Percentiles rank a stretch among this genome's conserved stretches.
Evolutionary conservation across 1,140 invertebrate species (phyloP).

Genomic region (Wasmannia auropunctata): DNA sequence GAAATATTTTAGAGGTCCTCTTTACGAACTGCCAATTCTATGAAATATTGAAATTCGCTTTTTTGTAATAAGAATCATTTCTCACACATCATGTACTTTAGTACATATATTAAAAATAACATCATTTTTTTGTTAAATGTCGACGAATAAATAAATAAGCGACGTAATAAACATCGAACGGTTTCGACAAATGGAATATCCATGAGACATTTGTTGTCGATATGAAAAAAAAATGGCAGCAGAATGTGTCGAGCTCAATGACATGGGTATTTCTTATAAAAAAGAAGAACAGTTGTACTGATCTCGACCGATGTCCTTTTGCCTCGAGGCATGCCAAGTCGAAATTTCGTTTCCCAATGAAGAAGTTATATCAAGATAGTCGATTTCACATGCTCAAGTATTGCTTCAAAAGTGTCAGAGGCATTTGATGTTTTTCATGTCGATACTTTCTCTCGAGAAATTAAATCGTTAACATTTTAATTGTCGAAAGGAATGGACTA

Average conservation of each 20-base stretch:
- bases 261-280: slow-evolving; percentile 21
- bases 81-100: not conserved
- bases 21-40: not conserved
- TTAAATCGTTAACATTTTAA: not conserved
- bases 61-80: not conserved
- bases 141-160: not conserved
- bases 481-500: not conserved
- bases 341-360: not conserved
- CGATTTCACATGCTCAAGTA: not conserved
- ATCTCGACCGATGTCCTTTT: not conserved
- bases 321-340: not conserved
- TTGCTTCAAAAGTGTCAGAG: not conserved
- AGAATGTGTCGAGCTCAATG: slow-evolving; percentile 32
- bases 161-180: not conserved
- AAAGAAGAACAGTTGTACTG: not conserved
- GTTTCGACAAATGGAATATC: not conserved
- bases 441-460: not conserved
- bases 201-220: slow-evolving; percentile 3
- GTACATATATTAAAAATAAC: not conserved
- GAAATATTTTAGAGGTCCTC: not conserved
- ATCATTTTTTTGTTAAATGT: not conserved
- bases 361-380: not conserved
- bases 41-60: not conserved
- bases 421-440: not conserved
- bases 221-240: slow-evolving; percentile 3